Evolutionary conservation across 2,888 invertebrate species (phyloP).

Genomic region (Entomobrya multifasciata): DNA sequence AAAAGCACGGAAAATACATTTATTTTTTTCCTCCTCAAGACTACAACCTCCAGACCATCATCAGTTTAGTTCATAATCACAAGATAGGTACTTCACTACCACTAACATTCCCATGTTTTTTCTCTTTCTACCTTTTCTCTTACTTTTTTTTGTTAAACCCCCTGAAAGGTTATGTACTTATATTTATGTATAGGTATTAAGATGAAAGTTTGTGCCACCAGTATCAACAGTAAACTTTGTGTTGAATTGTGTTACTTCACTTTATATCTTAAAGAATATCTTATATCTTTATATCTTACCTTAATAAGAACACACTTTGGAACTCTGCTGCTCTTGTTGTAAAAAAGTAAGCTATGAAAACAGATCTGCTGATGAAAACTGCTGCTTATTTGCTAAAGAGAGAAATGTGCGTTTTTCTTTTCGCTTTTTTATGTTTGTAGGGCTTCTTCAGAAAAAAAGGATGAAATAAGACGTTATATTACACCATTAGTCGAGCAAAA

Average conservation of each 20-base stretch:
- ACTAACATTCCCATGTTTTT: conserved; percentile 4
- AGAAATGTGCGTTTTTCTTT: conserved; percentile 55
- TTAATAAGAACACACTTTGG: conserved; percentile 56
- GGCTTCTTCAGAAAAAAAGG: conserved; percentile 20
- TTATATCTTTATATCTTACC: not conserved
- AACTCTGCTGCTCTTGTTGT: not conserved
- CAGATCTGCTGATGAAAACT: conserved; percentile 42
- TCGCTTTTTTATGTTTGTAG: conserved; percentile 51
- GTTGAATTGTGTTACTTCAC: conserved; percentile 8
- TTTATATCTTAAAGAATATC: too few relatives aligned
- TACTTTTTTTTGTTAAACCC: too few relatives aligned
- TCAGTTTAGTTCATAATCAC: conserved; percentile 46
- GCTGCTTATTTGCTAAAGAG: conserved; percentile 62
- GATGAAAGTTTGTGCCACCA: conserved; percentile 18
- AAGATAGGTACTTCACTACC: conserved; percentile 18
- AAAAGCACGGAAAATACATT: conserved; percentile 40
- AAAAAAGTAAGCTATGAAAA: not conserved
- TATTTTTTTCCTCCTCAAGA: conserved; percentile 27
- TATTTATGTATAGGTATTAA: not conserved
- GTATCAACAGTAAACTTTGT: conserved; percentile 26
- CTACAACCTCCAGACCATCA: not conserved
- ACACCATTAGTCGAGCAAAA: conserved; percentile 22
- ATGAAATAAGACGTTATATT: conserved; percentile 39
- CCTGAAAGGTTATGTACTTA: too few relatives aligned
- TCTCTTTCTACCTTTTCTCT: not conserved